phyloP scores from a whole-genome alignment of 37 sponge, comb jelly and placozoan genomes.

The Axinella damicornis region DNA sequence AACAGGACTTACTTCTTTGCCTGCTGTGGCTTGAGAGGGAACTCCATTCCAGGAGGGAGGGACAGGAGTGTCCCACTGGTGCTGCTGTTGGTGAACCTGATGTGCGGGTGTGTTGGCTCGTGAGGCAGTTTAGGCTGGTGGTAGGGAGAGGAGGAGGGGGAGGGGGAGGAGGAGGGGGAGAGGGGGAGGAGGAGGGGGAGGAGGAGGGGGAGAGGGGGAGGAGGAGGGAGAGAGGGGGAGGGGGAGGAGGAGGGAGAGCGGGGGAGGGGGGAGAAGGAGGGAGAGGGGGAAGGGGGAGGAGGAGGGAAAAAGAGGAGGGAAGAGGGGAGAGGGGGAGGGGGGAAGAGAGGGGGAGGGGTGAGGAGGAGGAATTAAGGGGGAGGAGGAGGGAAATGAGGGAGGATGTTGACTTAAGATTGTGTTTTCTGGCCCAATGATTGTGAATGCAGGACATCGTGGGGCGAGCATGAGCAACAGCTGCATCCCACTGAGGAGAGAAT shows the following conservation, averaged over 20 bases:
- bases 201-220: background rate
- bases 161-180: background rate
- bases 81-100: slow-evolving; percentile 26
- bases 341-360: too few relatives aligned
- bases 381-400: too few relatives aligned
- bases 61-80: slow-evolving; percentile 11
- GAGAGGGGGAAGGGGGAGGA: background rate
- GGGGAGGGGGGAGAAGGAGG: background rate
- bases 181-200: background rate
- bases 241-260: background rate
- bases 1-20: slow-evolving; percentile 4
- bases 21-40: slow-evolving; percentile 15
- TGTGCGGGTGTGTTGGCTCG: background rate
- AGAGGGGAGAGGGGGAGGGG: too few relatives aligned
- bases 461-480: too few relatives aligned
- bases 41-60: slow-evolving; percentile 46
- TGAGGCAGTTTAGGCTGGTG: background rate
- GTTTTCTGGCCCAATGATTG: too few relatives aligned
- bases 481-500: too few relatives aligned
- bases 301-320: too few relatives aligned
- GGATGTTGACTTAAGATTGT: too few relatives aligned
- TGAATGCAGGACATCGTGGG: too few relatives aligned
- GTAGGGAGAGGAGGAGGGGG: background rate
- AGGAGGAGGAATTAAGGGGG: too few relatives aligned
- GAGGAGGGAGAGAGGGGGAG: background rate